Conservation (phyloP, 2,888 invertebrate genomes). For the Dryobotodes eremita region DNA sequence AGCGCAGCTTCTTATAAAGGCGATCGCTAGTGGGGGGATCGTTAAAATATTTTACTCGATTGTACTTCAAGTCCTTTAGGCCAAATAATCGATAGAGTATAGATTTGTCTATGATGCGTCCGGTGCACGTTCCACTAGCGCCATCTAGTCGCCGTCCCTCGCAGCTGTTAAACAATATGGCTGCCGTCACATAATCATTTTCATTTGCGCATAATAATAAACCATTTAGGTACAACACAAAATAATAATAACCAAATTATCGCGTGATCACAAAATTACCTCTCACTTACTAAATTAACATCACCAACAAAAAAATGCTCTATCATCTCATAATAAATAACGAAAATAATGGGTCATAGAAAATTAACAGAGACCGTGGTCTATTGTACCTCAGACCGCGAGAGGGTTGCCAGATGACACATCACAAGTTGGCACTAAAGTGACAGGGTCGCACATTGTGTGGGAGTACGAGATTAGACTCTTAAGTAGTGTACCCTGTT, state of each 20-base stretch:
- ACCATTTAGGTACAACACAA: not conserved
- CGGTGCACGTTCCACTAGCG: too few species aligned
- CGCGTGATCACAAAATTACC: conserved; percentile 49
- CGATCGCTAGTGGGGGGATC: too few species aligned
- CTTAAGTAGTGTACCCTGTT: conserved; percentile 68
- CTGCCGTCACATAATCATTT: too few species aligned
- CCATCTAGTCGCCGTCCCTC: too few species aligned
- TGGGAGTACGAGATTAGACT: conserved; percentile 67
- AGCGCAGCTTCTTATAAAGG: too few species aligned
- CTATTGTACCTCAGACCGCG: conserved; percentile 56
- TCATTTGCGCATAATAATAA: not conserved
- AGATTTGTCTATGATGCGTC: too few species aligned
- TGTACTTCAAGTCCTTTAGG: too few species aligned
- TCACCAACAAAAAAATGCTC: conserved; percentile 41
- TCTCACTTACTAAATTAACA: conserved; percentile 28
- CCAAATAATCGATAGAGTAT: too few species aligned
- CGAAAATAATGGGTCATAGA: conserved; percentile 51
- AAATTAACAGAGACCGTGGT: conserved; percentile 55
- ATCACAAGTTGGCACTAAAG: conserved; percentile 65
- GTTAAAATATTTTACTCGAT: too few species aligned
- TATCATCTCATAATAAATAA: conserved; percentile 44
- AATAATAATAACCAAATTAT: conserved; percentile 27
- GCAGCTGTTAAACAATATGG: too few species aligned
- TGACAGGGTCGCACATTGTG: conserved; percentile 71
- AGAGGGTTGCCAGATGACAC: conserved; percentile 71